phyloP scores from a whole-genome alignment of 2,888 invertebrate genomes.

The Cyclophora punctaria region DNA sequence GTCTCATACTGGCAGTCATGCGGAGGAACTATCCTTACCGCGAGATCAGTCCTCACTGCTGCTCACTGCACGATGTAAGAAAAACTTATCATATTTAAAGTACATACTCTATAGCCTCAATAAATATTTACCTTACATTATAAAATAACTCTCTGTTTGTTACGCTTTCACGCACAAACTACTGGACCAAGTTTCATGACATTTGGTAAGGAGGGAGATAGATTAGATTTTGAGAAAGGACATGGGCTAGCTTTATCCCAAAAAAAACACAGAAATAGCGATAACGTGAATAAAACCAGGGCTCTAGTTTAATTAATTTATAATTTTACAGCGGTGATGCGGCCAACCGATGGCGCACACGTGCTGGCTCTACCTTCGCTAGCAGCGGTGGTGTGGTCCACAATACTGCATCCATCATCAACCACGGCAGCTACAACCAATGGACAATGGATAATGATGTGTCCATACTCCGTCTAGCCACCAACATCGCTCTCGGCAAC shows the following conservation, averaged over 20 bases:
- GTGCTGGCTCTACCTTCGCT: slow-evolving; percentile 30
- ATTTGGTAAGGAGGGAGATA: too few species aligned
- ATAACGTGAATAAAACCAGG: too few species aligned
- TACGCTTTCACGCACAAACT: too few species aligned
- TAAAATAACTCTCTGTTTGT: too few species aligned
- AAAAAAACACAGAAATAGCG: too few species aligned
- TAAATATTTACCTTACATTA: too few species aligned
- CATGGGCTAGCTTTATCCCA: too few species aligned
- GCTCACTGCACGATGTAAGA: slow-evolving; percentile 36
- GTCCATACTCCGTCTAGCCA: slow-evolving; percentile 32
- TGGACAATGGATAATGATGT: slow-evolving; percentile 35
- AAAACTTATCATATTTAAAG: too few species aligned
- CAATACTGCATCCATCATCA: slow-evolving; percentile 16
- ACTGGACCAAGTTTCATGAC: too few species aligned
- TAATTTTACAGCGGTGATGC: slow-evolving; percentile 18
- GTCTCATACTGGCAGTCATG: slow-evolving; percentile 18
- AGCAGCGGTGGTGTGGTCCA: slow-evolving; percentile 34
- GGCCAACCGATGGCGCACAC: slow-evolving; percentile 23
- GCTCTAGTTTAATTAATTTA: neutral
- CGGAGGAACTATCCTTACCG: slow-evolving; percentile 31
- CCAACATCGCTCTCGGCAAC: slow-evolving; percentile 23
- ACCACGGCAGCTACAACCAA: slow-evolving; percentile 39
- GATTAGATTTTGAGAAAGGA: too few species aligned
- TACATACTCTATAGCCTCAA: neutral
- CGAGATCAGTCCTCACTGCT: slow-evolving; percentile 30